A percentile compares a stretch with the other conserved stretches of the same genome.
phyloP scores from a whole-genome alignment of 2,113 vertebrate genomes.

The Neotragus pygmaeus region DNA sequence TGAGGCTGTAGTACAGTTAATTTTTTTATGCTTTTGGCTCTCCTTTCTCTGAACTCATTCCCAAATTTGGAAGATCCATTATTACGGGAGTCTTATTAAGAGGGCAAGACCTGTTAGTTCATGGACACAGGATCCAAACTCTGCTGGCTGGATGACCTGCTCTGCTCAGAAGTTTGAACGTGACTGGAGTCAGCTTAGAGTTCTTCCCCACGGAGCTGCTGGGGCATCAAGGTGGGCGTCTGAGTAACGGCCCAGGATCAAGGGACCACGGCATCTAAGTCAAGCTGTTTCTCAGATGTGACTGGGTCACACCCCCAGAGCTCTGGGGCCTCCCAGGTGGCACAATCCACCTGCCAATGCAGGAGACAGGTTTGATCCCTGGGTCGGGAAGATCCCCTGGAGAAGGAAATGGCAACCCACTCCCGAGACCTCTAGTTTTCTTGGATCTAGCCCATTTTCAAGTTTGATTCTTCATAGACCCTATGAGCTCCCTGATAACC shows the following conservation, averaged over 20 bases:
- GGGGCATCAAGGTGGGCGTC: accelerated
- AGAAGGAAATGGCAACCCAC: background rate
- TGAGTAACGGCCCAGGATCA: background rate
- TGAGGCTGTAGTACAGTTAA: background rate
- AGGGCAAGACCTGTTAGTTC: background rate
- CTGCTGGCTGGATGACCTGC: background rate
- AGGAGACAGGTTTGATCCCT: background rate
- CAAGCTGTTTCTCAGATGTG: background rate
- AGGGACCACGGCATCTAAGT: background rate
- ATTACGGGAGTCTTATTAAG: background rate
- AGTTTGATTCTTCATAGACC: background rate
- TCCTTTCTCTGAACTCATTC: background rate
- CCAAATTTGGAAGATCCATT: background rate
- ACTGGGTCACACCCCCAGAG: background rate
- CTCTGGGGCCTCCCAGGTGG: background rate
- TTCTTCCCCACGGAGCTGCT: background rate
- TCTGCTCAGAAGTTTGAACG: background rate
- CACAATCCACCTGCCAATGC: accelerated
- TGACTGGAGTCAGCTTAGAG: background rate
- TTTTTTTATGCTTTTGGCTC: background rate
- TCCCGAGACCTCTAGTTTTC: background rate
- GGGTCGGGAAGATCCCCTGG: background rate
- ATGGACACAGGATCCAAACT: background rate
- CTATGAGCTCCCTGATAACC: accelerated
- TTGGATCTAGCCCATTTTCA: background rate